Percentiles rank a stretch among this genome's conserved stretches.
Evolutionary conservation across 2,113 vertebrate species (phyloP).

Genomic region (Hemiscyllium ocellatum): DNA sequence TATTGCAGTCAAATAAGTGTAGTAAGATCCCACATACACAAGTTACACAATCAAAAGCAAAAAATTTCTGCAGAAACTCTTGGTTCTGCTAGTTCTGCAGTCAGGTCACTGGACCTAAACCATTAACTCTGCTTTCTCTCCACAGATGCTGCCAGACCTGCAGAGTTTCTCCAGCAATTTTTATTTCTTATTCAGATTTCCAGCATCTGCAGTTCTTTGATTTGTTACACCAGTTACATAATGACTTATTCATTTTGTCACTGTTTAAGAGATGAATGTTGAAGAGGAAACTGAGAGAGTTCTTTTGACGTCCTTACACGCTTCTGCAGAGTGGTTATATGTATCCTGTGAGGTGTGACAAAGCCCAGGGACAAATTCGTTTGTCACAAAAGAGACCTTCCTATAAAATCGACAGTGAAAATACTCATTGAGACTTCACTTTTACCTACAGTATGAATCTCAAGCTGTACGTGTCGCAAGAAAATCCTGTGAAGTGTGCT

Average conservation of each 20-base stretch:
- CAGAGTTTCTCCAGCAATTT: no score
- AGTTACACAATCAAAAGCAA: background rate
- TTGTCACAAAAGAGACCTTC: background rate
- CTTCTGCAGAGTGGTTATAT: background rate
- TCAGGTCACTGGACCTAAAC: no score
- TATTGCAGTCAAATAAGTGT: background rate
- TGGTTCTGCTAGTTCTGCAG: no score
- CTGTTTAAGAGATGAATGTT: background rate
- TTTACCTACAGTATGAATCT: no score
- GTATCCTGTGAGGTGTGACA: background rate
- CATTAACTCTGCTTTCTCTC: no score
- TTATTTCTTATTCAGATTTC: no score
- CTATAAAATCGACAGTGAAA: background rate
- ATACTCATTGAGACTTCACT: background rate
- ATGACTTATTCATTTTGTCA: background rate
- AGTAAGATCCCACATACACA: background rate
- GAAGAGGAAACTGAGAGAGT: background rate
- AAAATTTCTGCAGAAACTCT: no score
- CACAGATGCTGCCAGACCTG: no score
- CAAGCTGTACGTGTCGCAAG: background rate
- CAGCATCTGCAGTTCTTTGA: no score
- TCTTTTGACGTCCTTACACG: background rate
- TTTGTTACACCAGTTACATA: no score
- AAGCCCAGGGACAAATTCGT: background rate
- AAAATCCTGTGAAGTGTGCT: background rate